phyloP scores from a whole-genome alignment of 2,888 invertebrate genomes.

The Masnerella sp. region DNA sequence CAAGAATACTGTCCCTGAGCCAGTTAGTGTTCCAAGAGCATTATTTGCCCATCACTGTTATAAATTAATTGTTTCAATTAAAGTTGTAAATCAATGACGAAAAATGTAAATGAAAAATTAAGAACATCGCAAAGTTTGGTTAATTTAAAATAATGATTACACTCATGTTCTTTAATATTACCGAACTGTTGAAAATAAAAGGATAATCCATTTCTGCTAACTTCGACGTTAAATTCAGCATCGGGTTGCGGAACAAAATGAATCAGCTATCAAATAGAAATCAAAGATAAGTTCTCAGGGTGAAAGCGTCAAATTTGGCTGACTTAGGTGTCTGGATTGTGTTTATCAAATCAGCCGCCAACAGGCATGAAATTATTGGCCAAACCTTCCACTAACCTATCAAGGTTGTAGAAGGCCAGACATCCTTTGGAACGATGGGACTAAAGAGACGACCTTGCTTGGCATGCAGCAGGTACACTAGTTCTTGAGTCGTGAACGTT shows the following conservation, averaged over 20 bases:
- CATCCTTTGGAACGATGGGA: slow-evolving; percentile 43
- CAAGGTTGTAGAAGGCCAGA: slow-evolving; percentile 44
- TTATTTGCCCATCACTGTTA: too few species aligned
- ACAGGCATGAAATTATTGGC: slow-evolving; percentile 43
- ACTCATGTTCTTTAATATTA: too few species aligned
- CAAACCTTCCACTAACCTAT: slow-evolving; percentile 24
- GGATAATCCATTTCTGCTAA: too few species aligned
- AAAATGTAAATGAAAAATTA: too few species aligned
- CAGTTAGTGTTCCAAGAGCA: too few species aligned
- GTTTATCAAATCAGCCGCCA: slow-evolving; percentile 51
- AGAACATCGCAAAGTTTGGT: too few species aligned
- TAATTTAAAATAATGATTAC: too few species aligned
- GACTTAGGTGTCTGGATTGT: slow-evolving; percentile 15
- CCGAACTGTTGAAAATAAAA: too few species aligned
- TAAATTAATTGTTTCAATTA: too few species aligned
- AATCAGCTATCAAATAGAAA: slow-evolving; percentile 24
- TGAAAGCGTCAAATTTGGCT: slow-evolving; percentile 29
- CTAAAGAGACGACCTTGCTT: slow-evolving; percentile 60
- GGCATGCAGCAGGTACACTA: slow-evolving; percentile 61
- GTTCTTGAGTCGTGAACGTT: slow-evolving; percentile 37
- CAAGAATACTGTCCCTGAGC: too few species aligned
- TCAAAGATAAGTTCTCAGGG: slow-evolving; percentile 18
- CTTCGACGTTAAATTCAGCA: too few species aligned
- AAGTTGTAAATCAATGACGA: too few species aligned
- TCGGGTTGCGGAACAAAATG: slow-evolving; percentile 17